Percentiles rank a stretch among this genome's conserved stretches.
phyloP scores from a whole-genome alignment of 53 echinoderm and acorn worm genomes.

The Henricia sp. region DNA sequence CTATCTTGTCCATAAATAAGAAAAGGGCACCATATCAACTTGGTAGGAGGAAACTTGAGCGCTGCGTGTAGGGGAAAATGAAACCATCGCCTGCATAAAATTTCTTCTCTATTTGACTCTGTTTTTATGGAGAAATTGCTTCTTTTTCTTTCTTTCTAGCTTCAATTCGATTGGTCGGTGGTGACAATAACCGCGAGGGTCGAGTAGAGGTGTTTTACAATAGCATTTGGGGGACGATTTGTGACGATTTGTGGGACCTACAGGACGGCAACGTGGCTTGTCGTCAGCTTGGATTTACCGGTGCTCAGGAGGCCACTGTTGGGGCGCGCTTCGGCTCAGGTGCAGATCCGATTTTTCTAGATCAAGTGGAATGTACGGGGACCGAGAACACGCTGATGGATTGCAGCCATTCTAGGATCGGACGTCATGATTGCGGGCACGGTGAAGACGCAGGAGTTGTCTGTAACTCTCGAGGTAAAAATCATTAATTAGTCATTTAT shows the following conservation, averaged over 20 bases:
- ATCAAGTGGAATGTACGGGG: constrained; percentile 30
- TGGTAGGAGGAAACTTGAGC: no score
- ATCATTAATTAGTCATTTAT: no score
- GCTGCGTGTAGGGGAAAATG: no score
- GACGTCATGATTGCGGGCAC: constrained; percentile 33
- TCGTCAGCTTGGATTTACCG: constrained; percentile 53
- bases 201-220: constrained; percentile 50
- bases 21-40: no score
- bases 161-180: constrained; percentile 44
- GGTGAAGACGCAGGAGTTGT: constrained; percentile 37
- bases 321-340: constrained; percentile 49
- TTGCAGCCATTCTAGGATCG: constrained; percentile 23
- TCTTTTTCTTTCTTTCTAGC: background rate
- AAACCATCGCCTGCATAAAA: no score
- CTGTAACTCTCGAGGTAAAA: constrained; percentile 24
- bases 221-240: constrained; percentile 54
- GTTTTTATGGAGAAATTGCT: background rate
- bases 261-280: constrained; percentile 56
- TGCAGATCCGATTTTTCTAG: constrained; percentile 26
- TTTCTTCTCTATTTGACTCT: background rate
- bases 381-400: constrained; percentile 28
- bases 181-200: constrained; percentile 49
- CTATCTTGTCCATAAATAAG: no score
- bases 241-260: constrained; percentile 50
- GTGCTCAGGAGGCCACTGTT: constrained; percentile 18